Conservation (phyloP, 2,113 vertebrate genomes). For the Syngnathoides biaculeatus region DNA sequence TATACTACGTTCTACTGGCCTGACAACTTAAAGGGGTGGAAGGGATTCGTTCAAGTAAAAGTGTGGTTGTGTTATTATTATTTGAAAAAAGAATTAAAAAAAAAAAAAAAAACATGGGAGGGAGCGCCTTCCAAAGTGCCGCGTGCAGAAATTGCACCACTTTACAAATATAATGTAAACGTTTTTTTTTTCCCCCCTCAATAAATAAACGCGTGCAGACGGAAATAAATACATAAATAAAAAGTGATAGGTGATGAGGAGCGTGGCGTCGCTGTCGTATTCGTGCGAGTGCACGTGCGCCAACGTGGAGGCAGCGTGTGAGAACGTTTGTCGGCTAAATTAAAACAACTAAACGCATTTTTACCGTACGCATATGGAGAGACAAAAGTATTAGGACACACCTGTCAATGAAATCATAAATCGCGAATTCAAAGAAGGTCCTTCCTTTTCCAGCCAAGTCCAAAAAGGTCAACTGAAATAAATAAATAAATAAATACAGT, state of each 20-base stretch:
- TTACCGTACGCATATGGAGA: not conserved
- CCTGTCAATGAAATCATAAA: not conserved
- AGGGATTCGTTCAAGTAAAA: not conserved
- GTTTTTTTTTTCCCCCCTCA: constrained; percentile 63
- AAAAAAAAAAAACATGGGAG: not conserved
- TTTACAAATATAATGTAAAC: constrained; percentile 73
- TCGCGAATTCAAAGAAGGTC: not conserved
- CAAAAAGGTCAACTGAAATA: not conserved
- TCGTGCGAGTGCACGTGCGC: not conserved
- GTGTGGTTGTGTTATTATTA: constrained; percentile 33
- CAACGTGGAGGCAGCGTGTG: constrained; percentile 2
- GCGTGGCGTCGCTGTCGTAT: not conserved
- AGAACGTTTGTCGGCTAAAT: not conserved
- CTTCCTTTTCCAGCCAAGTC: not conserved
- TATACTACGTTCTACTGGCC: not conserved
- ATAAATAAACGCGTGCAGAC: constrained; percentile 74
- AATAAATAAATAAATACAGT: not conserved
- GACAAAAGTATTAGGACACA: constrained; percentile 2
- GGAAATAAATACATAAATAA: constrained; percentile 63
- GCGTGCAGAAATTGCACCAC: constrained; percentile 77
- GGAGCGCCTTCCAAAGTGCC: constrained; percentile 76
- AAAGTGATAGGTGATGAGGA: not conserved
- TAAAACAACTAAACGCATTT: not conserved
- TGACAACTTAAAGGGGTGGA: not conserved
- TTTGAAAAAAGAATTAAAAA: constrained; percentile 22